A percentile compares a stretch with the other conserved stretches of the same genome.
phyloP scores from a whole-genome alignment of 2,113 vertebrate genomes.

The Cardinalis cardinalis region DNA sequence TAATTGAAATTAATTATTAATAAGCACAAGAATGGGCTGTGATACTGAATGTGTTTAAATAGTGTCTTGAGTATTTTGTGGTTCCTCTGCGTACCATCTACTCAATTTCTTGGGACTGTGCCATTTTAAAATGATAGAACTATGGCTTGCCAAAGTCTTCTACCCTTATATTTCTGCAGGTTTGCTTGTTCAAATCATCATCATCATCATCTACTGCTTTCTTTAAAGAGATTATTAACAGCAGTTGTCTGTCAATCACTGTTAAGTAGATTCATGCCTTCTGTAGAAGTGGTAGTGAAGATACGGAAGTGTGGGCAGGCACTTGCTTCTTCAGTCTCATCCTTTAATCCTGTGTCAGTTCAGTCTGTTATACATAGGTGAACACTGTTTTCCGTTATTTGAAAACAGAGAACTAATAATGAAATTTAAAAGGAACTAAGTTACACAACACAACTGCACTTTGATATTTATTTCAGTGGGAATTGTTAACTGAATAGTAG shows the following conservation, averaged over 20 bases:
- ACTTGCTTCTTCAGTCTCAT: neutral
- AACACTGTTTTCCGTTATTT: constrained; percentile 9
- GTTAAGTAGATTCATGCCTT: neutral
- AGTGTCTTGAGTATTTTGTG: neutral
- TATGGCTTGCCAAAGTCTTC: neutral
- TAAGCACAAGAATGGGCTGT: neutral
- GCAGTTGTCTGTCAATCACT: neutral
- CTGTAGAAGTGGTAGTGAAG: neutral
- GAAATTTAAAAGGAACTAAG: neutral
- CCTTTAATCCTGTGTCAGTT: neutral
- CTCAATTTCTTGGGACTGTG: neutral
- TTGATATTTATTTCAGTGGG: neutral
- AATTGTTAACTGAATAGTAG: neutral
- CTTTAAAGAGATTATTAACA: neutral
- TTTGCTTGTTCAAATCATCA: neutral
- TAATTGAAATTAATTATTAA: neutral
- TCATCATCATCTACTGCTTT: neutral
- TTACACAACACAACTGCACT: neutral
- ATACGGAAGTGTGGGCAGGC: neutral
- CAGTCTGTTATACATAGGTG: neutral
- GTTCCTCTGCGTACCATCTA: neutral
- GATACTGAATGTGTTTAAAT: neutral
- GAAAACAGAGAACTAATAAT: neutral
- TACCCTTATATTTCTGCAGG: neutral
- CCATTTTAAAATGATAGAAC: neutral